Evolutionary conservation across 2,888 invertebrate genomes (phyloP), one percentile per base, ranked within the genome.

Genomic region (Sabatieria punctata): DNA sequence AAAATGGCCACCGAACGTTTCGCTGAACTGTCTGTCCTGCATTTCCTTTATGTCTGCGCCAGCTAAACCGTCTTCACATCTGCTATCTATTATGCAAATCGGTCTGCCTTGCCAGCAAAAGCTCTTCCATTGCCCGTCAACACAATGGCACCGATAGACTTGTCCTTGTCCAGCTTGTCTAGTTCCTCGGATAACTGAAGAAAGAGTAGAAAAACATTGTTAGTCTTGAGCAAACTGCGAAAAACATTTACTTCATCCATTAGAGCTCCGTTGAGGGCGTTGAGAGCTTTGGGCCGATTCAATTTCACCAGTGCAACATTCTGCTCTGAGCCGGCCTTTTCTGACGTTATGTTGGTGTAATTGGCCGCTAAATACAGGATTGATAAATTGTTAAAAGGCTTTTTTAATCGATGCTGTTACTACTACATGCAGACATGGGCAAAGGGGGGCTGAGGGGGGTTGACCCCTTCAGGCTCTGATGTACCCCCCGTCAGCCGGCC

Each of bases 31-130:
- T 15, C 48, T 59, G 38, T 59, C 54, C 43, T 64, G 59, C 73
- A 73, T 73, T 57, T 73, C 72, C 63, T 93, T 93, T 60, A 97
- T 99, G 66, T 97, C 97, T 23, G 95, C 97, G 40, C 97, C 95
- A 60, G 73, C 73, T 68, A 49, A 53, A 55, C 55, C 23, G 38
- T n/a, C 6, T n/a, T n/a, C n/a, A n/a, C n/a, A n/a, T n/a, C n/a
- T n/a, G n/a, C n/a, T n/a, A n/a, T n/a, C n/a, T n/a, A n/a, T n/a
- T n/a, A n/a, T n/a, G n/a, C n/a, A n/a, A n/a, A n/a, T n/a, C n/a
- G n/a, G n/a, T n/a, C n/a, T n/a, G n/a, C n/a, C 39, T 36, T 54
- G 72, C 72, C 73, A 45, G 80, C 80, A 67, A 80, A 81, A 6
- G 79, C 79, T 59, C 75, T 77, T 54, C 78, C 78, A 57, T 73